Evolutionary conservation across 2,888 invertebrate genomes (phyloP).

Genomic region (Cremastobaeus sp.): DNA sequence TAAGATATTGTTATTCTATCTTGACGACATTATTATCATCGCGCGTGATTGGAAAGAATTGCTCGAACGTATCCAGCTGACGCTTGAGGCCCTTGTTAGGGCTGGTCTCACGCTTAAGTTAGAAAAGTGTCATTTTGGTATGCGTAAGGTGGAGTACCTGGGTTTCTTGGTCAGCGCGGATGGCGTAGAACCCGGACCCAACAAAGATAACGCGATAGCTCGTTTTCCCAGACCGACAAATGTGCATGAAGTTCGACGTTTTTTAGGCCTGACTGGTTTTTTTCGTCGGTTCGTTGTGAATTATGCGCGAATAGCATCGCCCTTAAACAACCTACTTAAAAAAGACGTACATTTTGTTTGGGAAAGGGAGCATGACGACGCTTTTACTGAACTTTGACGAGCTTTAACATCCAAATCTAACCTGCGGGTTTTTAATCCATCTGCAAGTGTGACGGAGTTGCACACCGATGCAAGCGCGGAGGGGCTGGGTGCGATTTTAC

Average conservation of each 20-base stretch:
- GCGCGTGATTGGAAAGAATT: conserved; percentile 63
- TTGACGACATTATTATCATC: conserved; percentile 69
- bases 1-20: conserved; percentile 62
- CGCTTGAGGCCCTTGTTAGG: conserved; percentile 60
- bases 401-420: neutral
- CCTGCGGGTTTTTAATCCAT: neutral
- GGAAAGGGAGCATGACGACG: neutral
- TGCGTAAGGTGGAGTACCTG: conserved; percentile 63
- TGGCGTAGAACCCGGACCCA: conserved; percentile 17
- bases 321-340: neutral
- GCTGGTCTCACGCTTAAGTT: conserved; percentile 67
- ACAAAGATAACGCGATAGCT: conserved; percentile 16
- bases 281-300: conserved; percentile 6
- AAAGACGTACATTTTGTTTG: neutral
- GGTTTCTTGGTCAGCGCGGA: conserved; percentile 62
- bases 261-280: conserved; percentile 44
- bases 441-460: neutral
- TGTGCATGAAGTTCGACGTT: conserved; percentile 52
- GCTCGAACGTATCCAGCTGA: conserved; percentile 54
- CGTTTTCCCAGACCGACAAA: conserved; percentile 38
- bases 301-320: neutral
- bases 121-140: conserved; percentile 65
- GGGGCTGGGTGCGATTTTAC: neutral
- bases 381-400: neutral
- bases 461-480: neutral